phyloP scores from a whole-genome alignment of 1,140 invertebrate genomes.

The Panagrolaimus sp. region DNA sequence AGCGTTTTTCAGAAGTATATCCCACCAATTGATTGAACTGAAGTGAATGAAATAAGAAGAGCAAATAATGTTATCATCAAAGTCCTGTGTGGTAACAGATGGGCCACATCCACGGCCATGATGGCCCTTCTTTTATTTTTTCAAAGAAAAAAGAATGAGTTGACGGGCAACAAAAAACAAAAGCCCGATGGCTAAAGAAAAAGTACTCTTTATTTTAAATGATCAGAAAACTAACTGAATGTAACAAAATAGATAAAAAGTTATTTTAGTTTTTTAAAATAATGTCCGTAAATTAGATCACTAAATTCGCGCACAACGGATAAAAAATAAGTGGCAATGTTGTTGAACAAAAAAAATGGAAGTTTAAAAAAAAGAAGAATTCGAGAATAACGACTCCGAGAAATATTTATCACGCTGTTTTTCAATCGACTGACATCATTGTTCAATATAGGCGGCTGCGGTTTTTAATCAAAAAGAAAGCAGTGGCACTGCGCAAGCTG shows the following conservation, averaged over 20 bases:
- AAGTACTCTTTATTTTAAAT: too few species aligned
- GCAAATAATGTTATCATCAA: neutral
- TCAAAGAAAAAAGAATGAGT: too few species aligned
- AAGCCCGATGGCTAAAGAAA: too few species aligned
- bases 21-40: constrained; percentile 9
- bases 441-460: neutral
- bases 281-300: too few species aligned
- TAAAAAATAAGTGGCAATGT: constrained; percentile 4
- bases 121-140: neutral
- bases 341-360: too few species aligned
- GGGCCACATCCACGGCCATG: constrained; percentile 8
- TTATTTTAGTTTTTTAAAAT: too few species aligned
- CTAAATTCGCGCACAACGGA: neutral
- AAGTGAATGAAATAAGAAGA: neutral
- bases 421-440: too few species aligned
- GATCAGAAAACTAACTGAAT: too few species aligned
- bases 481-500: constrained; percentile 4
- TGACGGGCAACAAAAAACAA: too few species aligned
- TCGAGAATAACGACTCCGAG: constrained; percentile 5
- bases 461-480: constrained; percentile 21
- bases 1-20: neutral
- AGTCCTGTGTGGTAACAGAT: constrained; percentile 7
- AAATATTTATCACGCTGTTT: too few species aligned
- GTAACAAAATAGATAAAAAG: too few species aligned
- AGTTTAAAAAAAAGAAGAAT: neutral